phyloP scores from a whole-genome alignment of 2,888 invertebrate genomes.

The Xestia c-nigrum region DNA sequence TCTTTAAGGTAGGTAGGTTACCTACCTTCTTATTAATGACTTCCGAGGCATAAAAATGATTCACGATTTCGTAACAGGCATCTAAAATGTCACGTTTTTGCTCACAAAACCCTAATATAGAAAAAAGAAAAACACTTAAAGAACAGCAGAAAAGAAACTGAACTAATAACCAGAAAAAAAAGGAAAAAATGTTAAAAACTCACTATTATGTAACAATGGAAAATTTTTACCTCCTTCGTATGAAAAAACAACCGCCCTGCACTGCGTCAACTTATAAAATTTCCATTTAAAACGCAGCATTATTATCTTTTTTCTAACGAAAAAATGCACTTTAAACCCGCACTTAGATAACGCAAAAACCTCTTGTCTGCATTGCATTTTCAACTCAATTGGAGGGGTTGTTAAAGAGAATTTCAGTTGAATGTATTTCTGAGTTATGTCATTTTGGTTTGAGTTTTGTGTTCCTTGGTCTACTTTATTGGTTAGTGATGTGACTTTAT shows the following conservation, averaged over 20 bases:
- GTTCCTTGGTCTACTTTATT: slow-evolving; percentile 88
- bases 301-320: slow-evolving; percentile 89
- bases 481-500: slow-evolving; percentile 80
- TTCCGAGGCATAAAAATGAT: not conserved
- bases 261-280: slow-evolving; percentile 86
- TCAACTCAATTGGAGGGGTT: slow-evolving; percentile 65
- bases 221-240: slow-evolving; percentile 78
- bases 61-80: not conserved
- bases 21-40: not conserved
- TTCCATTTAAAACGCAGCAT: slow-evolving; percentile 89
- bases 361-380: slow-evolving; percentile 42
- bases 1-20: accelerated
- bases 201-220: slow-evolving; percentile 80
- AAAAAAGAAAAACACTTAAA: not conserved
- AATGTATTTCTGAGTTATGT: slow-evolving; percentile 67
- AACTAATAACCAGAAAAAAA: slow-evolving; percentile 36
- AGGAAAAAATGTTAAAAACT: slow-evolving; percentile 31
- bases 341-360: slow-evolving; percentile 68
- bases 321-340: slow-evolving; percentile 81
- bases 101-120: not conserved
- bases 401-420: slow-evolving; percentile 70
- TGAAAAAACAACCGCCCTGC: slow-evolving; percentile 86
- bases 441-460: slow-evolving; percentile 66
- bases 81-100: not conserved
- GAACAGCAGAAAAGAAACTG: slow-evolving; percentile 14